A percentile compares a stretch with the other conserved stretches of the same genome.
Conservation (phyloP, 2,113 vertebrate species). For the Hoplias malabaricus region DNA sequence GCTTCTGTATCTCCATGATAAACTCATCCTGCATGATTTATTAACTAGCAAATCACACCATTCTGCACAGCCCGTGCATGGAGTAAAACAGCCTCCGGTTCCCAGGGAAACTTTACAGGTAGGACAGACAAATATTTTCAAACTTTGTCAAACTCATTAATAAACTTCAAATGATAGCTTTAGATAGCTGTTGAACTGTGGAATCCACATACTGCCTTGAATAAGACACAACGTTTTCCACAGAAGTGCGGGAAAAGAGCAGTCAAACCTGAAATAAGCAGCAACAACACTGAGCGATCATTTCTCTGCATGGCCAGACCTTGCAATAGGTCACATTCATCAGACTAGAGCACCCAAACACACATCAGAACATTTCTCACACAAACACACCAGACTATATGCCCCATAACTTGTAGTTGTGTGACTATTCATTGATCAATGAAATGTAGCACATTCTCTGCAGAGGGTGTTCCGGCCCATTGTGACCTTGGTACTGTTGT, state of each 20-base stretch:
- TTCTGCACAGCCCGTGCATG: slow-evolving; percentile 53
- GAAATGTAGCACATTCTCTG: slow-evolving; percentile 36
- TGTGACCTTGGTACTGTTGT: slow-evolving; percentile 73
- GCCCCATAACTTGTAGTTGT: slow-evolving; percentile 1
- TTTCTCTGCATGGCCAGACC: slow-evolving; percentile 23
- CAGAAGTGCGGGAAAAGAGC: not conserved
- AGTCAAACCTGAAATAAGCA: not conserved
- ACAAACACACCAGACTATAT: slow-evolving; percentile 5
- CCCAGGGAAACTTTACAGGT: slow-evolving; percentile 46
- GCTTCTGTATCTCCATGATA: slow-evolving; percentile 77
- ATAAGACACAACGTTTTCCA: not conserved
- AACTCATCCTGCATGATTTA: slow-evolving; percentile 84
- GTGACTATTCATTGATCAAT: slow-evolving; percentile 41
- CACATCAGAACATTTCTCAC: not conserved
- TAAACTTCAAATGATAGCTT: slow-evolving; percentile 64
- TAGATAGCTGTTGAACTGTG: not conserved
- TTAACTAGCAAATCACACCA: slow-evolving; percentile 76
- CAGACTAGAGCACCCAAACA: not conserved
- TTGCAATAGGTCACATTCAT: slow-evolving; percentile 10
- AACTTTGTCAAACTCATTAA: slow-evolving; percentile 73
- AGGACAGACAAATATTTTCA: slow-evolving; percentile 47
- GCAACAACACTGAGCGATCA: not conserved
- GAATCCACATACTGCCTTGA: not conserved
- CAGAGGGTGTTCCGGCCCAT: slow-evolving; percentile 56
- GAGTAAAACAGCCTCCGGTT: slow-evolving; percentile 49